Evolutionary conservation across 2,113 vertebrate species (phyloP).

Genomic region (Actenoides lindsayi): DNA sequence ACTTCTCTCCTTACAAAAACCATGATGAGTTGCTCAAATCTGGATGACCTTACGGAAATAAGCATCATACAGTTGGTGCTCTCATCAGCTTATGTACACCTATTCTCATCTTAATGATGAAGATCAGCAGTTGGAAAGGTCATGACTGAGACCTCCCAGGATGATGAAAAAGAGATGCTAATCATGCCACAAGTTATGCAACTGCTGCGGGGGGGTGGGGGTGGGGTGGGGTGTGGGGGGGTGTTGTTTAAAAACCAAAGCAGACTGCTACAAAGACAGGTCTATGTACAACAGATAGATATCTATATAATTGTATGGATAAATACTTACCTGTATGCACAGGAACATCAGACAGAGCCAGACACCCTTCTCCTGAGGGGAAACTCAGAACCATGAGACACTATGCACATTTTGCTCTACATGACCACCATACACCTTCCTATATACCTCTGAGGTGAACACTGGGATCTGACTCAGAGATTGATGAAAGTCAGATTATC

Average conservation of each 20-base stretch:
- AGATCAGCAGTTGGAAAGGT: constrained; percentile 45
- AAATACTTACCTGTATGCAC: constrained; percentile 59
- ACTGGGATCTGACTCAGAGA: constrained; percentile 8
- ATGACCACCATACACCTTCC: constrained; percentile 40
- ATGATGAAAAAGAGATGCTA: constrained; percentile 45
- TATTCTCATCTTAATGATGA: constrained; percentile 5
- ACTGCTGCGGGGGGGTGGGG: not conserved
- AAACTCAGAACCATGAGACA: constrained; percentile 30
- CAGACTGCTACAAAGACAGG: constrained; percentile 46
- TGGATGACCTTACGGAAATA: not conserved
- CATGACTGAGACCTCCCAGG: constrained; percentile 64
- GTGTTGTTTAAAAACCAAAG: constrained; percentile 5
- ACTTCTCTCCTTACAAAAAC: not conserved
- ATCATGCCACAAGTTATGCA: constrained; percentile 47
- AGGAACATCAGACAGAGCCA: constrained; percentile 59
- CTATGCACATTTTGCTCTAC: not conserved
- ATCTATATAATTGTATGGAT: constrained; percentile 66
- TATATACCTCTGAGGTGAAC: not conserved
- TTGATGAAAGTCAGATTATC: not conserved
- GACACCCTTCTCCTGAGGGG: constrained; percentile 63
- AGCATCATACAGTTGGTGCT: not conserved
- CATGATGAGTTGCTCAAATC: not conserved
- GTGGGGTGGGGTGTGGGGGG: not conserved
- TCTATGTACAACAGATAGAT: constrained; percentile 37
- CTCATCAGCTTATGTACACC: not conserved